Conservation (phyloP, 2,888 invertebrate species). For the Cynaeus angustus region DNA sequence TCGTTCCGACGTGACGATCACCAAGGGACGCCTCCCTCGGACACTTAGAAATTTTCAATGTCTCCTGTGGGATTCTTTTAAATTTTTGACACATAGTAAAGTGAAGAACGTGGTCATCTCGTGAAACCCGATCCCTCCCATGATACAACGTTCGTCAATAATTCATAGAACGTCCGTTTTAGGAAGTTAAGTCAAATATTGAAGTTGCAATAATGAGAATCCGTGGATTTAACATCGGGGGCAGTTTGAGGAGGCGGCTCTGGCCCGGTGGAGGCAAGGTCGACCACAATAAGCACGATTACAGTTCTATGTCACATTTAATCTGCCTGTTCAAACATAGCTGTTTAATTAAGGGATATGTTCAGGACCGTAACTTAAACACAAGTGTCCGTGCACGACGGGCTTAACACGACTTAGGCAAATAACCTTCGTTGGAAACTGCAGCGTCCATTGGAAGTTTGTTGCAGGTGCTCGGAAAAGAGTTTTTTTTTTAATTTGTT, state of each 20-base stretch:
- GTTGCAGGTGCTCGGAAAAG: not conserved
- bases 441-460: too few relatives aligned
- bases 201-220: slow-evolving; percentile 52
- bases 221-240: slow-evolving; percentile 50
- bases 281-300: slow-evolving; percentile 73
- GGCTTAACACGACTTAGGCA: slow-evolving; percentile 65
- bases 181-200: slow-evolving; percentile 47
- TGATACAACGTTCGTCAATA: slow-evolving; percentile 56
- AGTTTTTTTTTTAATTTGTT: not conserved
- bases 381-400: slow-evolving; percentile 70
- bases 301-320: slow-evolving; percentile 73
- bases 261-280: slow-evolving; percentile 58
- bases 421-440: slow-evolving; percentile 55
- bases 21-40: slow-evolving; percentile 71
- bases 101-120: slow-evolving; percentile 71
- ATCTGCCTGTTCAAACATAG: slow-evolving; percentile 73
- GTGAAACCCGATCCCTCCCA: slow-evolving; percentile 66
- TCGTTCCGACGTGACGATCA: slow-evolving; percentile 66
- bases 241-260: slow-evolving; percentile 48
- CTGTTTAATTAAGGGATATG: slow-evolving; percentile 73
- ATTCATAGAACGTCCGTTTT: slow-evolving; percentile 51
- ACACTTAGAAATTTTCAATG: slow-evolving; percentile 72
- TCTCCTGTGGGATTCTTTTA: slow-evolving; percentile 71
- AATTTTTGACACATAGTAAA: slow-evolving; percentile 73
- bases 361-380: slow-evolving; percentile 72